Evolutionary conservation across 2,888 invertebrate species (phyloP), one percentile per base, ranked within the genome.

Genomic region (Lycaena phlaeas): DNA sequence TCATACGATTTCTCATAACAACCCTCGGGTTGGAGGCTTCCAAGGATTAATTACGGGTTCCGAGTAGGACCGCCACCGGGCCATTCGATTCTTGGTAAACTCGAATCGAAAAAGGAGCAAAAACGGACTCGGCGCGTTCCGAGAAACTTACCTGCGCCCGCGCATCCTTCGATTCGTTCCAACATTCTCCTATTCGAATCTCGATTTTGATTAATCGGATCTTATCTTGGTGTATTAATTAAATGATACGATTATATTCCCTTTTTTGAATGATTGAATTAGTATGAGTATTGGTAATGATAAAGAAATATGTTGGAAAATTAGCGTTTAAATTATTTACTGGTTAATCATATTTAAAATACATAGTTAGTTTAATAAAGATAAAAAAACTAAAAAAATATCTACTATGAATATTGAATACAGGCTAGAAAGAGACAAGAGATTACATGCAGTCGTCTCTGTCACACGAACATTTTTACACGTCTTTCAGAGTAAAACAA

Each of bases 21-120:
- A 75, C 77, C 82, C 76, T 77, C 61, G 70, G 69, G 68, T 75
- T 55, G 77, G 66, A 84, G 82, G 82, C 77, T 81, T 82, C 82
- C 73, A 73, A 73, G 82, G 82, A 82, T 82, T 82, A 82, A 84
- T 82, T 84, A 84, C 71, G 77, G 68, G 78, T 84, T 84, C 82
- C 72, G 72, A 77, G 82, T 84, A 84, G 76, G 68, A 54, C 74
- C 74, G 77, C 79, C 81, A 78, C 78, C 79, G 73, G 77, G 73
- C 76, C 77, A 74, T 78, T 73, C 72, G 73, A 66, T 84, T 84
- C 82, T 79, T 55, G 63, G 82, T 84, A 82, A 74, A 75, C 69
- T 77, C 65, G 71, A 78, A 78, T 78, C 81, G 78, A 82, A 84
- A 84, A 82, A 82, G 76, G 73, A 79, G 75, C 81, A 82, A 84